Evolutionary conservation across 2,797 vertebrate species (phyloP), one percentile per base, ranked within the genome.

Genomic region (Pangasius djambal): DNA sequence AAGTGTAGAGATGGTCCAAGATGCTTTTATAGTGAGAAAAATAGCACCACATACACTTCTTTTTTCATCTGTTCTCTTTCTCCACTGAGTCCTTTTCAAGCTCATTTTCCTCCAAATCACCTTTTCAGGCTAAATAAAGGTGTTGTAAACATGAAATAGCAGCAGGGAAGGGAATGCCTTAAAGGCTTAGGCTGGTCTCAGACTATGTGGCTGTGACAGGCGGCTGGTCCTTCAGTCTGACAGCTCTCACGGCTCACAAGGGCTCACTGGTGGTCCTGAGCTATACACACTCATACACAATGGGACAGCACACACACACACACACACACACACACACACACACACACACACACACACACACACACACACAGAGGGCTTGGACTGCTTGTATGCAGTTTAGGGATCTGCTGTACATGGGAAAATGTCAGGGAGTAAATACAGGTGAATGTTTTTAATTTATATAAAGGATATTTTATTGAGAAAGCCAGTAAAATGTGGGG

Each of bases 51-150:
- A 87, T 83, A 89, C 81, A 77, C 55, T 50, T 72, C 40, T 44
- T 83, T 44, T 50, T 78, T 74, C 48, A 44, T 37, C 72, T 31
- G 52, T 50, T 69, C 72, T 86, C 67, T 81, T 83, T 74, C 63
- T 72, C 70, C 48, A 82, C 40, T 22, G 20, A 50, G 37, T 48
- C 81, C 85, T 87, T 90, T 85, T 90, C 86, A 87, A 89, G 81
- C 83, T 63, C 52, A 18, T 44, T 74, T 57, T 55, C 50, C 28
- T 65, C 67, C 65, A 74, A 61, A 93, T 95, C 94, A 95, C 94
- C 95, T 95, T 96, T 96, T 96, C 94, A 96, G 92, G 92, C 91
- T 87, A 95, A 94, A 96, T 94, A 95, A 95, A 96, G 94, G 88
- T 87, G 91, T 93, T 94, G 95, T 96, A 95, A 96, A 96, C 95